Evolutionary conservation across 1,140 invertebrate genomes (phyloP), one percentile per base, ranked within the genome.

Genomic region (Drosophila hydei): DNA sequence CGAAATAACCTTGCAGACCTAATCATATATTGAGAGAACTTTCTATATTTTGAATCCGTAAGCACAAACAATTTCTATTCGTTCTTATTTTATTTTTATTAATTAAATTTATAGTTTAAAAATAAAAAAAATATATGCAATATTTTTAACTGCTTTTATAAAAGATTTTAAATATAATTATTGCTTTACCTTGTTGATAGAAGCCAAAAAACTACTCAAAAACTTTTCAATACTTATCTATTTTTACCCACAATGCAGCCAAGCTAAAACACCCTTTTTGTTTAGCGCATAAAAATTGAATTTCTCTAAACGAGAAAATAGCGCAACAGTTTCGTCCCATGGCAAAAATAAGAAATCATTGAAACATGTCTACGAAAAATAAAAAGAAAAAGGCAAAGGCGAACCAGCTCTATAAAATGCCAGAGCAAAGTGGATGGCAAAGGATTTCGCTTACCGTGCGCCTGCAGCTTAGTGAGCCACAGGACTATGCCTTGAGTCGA

Each of bases 281-380:
- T 11, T 11, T 8, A 30, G 14, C 4, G 48, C 14, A 51, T 51
- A 16, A 8, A 54, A 75, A 78, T 72, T 72, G 72, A 80, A 72
- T 79, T 80, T 76, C 51, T 78, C 51, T 67, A 78, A 59, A 81
- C 74, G 75, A 72, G 67, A 69, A 85, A 85, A 85, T 72, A 74
- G 80, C 81, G 81, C 81, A 85, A 85, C 81, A 85, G 81, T 87
- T 85, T 87, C 54, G 64, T 72, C 74, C 70, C 61, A 64, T 65
- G 55, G 83, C 83, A 77, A 88, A 88, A 88, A 83, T 88, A 79
- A 81, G 83, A 88, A 88, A 83, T 88, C 83, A 88, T 88, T 88
- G 83, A 73, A 88, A 88, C 78, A 88, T 88, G 83, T 87, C 83
- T 77, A 65, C 51, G 55, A 67, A 84, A 83, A 73, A 73, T 21